Base-by-base conservation (phyloP, 2,888 invertebrate species). In the Synanthedon andrenaeformis region DNA sequence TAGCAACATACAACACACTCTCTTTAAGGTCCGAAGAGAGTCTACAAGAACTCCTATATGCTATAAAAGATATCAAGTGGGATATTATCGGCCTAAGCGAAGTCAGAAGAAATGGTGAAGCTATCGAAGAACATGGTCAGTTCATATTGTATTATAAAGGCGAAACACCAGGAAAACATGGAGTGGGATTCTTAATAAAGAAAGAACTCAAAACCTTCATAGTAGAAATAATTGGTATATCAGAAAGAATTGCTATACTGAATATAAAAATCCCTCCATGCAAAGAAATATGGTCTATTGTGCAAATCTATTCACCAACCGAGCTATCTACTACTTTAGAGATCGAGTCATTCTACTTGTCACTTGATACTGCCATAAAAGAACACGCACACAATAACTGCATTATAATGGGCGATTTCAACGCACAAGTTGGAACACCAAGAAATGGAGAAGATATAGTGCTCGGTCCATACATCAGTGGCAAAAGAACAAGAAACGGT, bases 141-240 rank as follows among this genome's bases (percentile, higher is more conserved):
- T 54, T n/a, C 23, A 42, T 54, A 19, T 41, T 54, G n/a, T 54
- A 49, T 19, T 42, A 54, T n/a, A 54, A n/a, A 52, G 35, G 54
- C 14, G 50, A 49, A 49, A 52, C 41, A 41, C 23, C 35, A 42
- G 54, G 54, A 19, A 11, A 12, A 11, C 13, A 50, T 42, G 52
- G 52, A 52, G 28, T 52, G 5, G 54, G 52, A 35, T 54, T 52
- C 13, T 11, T 54, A 12, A 14, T 54, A 4, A 54, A 54, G 42
- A 54, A 49, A 52, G 8, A 49, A 13, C 8, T 52, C 12, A 54
- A 42, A 54, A 4, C 19, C 17, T 41, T 49, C 23, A 28, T 52
- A 12, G 23, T 42, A 42, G 52, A 52, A n/a, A 42, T 54, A 8
- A 48, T 51, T 48, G 51, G 54, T 3, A 45, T 45, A 4, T 51